Evolutionary conservation across 2,797 vertebrate genomes (phyloP).

Genomic region (Hydrolagus colliei): DNA sequence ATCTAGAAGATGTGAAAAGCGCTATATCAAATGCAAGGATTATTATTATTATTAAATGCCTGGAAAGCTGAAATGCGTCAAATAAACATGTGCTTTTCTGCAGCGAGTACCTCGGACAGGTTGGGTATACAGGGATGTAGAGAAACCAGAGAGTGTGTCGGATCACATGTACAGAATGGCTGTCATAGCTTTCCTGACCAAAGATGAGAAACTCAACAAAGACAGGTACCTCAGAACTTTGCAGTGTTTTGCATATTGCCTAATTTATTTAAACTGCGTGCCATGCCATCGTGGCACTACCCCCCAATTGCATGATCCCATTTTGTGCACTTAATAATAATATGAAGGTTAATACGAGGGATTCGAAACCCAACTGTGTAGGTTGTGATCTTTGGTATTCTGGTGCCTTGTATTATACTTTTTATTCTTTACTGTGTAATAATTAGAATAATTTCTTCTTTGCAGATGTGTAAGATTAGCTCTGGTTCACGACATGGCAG

Average conservation of each 20-base stretch:
- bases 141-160: constrained; percentile 83
- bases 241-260: background rate
- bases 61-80: background rate
- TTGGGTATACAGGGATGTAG: constrained; percentile 84
- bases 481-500: constrained; percentile 94
- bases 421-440: background rate
- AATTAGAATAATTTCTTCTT: constrained; percentile 18
- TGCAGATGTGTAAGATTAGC: constrained; percentile 85
- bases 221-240: constrained; percentile 56
- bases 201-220: constrained; percentile 75
- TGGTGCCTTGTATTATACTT: too few relatives aligned
- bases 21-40: too few relatives aligned
- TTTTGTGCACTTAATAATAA: too few relatives aligned
- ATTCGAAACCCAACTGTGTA: too few relatives aligned
- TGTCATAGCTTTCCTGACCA: constrained; percentile 82
- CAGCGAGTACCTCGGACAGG: constrained; percentile 85
- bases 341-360: too few relatives aligned
- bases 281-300: background rate
- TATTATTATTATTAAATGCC: background rate
- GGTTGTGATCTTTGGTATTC: too few relatives aligned
- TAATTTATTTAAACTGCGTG: background rate
- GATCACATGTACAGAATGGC: constrained; percentile 99
- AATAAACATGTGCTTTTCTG: background rate
- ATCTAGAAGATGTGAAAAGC: too few relatives aligned
- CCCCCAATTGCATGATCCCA: too few relatives aligned